phyloP scores from a whole-genome alignment of 1,140 invertebrate genomes.

The roundworm (Caenorhabditis elegans) region WBcel235 BX284606.5:3958501-3959000 shows the following conservation, averaged over 20 bases:
- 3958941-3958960: slow-evolving; percentile 53
- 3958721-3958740: too few relatives aligned
- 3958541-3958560: slow-evolving; percentile 12
- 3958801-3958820: too few relatives aligned
- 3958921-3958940: slow-evolving; percentile 61
- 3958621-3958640: slow-evolving; percentile 58
- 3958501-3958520: background rate
- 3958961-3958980: too few relatives aligned
- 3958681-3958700: too few relatives aligned
- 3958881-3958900: slow-evolving; percentile 62
- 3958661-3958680: slow-evolving; percentile 1
- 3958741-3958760: too few relatives aligned
- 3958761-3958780: too few relatives aligned
- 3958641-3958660: slow-evolving; percentile 65
- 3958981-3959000: too few relatives aligned
- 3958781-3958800: too few relatives aligned
- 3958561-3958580: background rate
- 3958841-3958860: slow-evolving; percentile 57
- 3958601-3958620: slow-evolving; percentile 47
- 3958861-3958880: slow-evolving; percentile 60
- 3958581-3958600: slow-evolving; percentile 3
- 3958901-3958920: slow-evolving; percentile 61
- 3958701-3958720: too few relatives aligned
- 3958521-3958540: background rate
- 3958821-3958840: slow-evolving; percentile 43